phyloP scores from a whole-genome alignment of 2,888 invertebrate genomes.

The Oscheius onirici region DNA sequence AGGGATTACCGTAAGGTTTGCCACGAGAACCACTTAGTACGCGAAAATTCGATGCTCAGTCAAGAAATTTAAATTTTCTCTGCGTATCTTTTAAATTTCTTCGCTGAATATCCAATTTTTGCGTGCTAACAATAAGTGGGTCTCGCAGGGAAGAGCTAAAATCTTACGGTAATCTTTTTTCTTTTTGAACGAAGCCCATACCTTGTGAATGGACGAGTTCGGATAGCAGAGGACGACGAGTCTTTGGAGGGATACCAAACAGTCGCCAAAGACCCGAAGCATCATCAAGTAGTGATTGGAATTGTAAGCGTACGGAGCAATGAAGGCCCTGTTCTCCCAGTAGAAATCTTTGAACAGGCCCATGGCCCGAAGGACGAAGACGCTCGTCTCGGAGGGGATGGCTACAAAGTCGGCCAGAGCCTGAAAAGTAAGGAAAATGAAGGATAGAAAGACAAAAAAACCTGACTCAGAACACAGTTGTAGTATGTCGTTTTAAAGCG shows the following conservation, averaged over 20 bases:
- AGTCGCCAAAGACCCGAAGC: neutral
- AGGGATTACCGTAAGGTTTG: no score
- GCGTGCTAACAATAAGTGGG: no score
- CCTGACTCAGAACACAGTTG: slow-evolving; percentile 9
- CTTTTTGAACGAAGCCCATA: no score
- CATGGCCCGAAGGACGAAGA: neutral
- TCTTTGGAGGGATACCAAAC: neutral
- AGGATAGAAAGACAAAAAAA: neutral
- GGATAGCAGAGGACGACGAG: neutral
- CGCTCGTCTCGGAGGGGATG: neutral
- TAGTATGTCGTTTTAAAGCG: slow-evolving; percentile 6
- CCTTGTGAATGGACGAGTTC: neutral
- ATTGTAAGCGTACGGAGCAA: slow-evolving; percentile 6
- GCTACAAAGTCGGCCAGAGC: neutral
- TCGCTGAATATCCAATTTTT: no score
- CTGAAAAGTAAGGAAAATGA: neutral
- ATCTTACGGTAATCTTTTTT: no score
- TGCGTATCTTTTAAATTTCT: no score
- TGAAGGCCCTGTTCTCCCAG: neutral
- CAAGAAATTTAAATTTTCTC: no score
- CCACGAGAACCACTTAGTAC: no score
- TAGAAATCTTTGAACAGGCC: slow-evolving; percentile 2
- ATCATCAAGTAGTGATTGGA: neutral
- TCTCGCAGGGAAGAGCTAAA: no score
- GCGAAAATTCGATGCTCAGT: no score